phyloP scores from a whole-genome alignment of 2,888 invertebrate genomes.

The Portevinia maculata region DNA sequence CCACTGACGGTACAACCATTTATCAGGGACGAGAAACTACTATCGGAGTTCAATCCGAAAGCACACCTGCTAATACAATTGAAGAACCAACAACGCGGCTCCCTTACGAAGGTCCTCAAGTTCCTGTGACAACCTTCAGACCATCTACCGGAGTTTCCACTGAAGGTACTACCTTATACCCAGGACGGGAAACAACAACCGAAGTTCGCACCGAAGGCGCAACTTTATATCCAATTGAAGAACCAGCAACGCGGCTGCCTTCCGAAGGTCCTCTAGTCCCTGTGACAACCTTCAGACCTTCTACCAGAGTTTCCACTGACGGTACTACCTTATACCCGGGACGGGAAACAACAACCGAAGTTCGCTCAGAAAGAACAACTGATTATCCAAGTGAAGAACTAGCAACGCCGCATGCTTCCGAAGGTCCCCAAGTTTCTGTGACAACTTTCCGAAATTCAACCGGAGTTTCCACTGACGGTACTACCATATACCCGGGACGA shows the following conservation, averaged over 20 bases:
- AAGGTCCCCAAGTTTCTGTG: too few relatives aligned
- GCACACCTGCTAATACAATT: not conserved
- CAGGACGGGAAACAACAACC: not conserved
- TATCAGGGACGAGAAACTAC: too few relatives aligned
- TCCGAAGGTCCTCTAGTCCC: not conserved
- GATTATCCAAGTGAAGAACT: too few relatives aligned
- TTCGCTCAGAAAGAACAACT: too few relatives aligned
- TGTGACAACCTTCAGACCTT: not conserved
- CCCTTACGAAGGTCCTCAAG: not conserved
- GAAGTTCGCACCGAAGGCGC: not conserved
- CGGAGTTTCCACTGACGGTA: too few relatives aligned
- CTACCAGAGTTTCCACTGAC: not conserved
- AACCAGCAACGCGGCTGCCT: conserved; percentile 1
- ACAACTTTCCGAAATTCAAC: too few relatives aligned
- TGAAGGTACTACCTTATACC: not conserved
- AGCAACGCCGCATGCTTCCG: too few relatives aligned
- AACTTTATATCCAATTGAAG: not conserved
- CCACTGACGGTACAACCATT: not conserved
- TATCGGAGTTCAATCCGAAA: too few relatives aligned
- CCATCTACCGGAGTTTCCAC: not conserved
- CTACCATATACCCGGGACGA: too few relatives aligned
- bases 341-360: too few relatives aligned
- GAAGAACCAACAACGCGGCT: not conserved
- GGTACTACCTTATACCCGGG: too few relatives aligned
- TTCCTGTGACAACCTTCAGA: not conserved